phyloP scores from a whole-genome alignment of 2,888 invertebrate species.

The Lacanobia oleracea region DNA sequence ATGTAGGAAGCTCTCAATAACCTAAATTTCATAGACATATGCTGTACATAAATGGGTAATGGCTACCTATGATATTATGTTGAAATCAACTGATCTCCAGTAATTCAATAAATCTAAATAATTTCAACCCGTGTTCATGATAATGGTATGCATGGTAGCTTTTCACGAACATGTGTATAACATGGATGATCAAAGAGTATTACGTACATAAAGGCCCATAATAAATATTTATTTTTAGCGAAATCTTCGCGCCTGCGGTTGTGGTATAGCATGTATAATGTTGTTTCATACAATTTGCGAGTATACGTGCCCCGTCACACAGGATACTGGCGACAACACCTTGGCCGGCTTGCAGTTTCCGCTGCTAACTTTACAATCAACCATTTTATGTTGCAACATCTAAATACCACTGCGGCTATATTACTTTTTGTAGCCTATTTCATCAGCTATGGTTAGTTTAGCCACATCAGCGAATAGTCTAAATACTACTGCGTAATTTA shows the following conservation, averaged over 20 bases:
- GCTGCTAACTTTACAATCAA: slow-evolving; percentile 51
- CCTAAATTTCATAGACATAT: background rate
- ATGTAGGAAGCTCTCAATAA: background rate
- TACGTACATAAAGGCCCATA: slow-evolving; percentile 8
- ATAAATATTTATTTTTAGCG: slow-evolving; percentile 42
- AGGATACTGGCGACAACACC: slow-evolving; percentile 64
- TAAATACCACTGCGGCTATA: slow-evolving; percentile 24
- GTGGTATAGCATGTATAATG: slow-evolving; percentile 39
- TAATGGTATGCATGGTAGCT: slow-evolving; percentile 17
- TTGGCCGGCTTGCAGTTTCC: slow-evolving; percentile 63
- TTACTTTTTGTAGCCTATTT: slow-evolving; percentile 39
- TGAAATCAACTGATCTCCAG: background rate
- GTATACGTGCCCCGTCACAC: slow-evolving; percentile 54
- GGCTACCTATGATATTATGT: background rate
- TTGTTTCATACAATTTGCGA: slow-evolving; percentile 47
- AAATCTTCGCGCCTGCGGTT: slow-evolving; percentile 39
- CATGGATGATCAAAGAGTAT: slow-evolving; percentile 23
- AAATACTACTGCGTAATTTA: slow-evolving; percentile 9
- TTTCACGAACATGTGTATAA: slow-evolving; percentile 19
- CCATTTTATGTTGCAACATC: slow-evolving; percentile 44
- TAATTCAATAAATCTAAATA: slow-evolving; percentile 1
- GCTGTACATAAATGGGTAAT: background rate
- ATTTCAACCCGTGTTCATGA: slow-evolving; percentile 3
- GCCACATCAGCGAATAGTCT: background rate
- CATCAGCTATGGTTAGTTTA: slow-evolving; percentile 21